Evolutionary conservation across 2,888 invertebrate genomes (phyloP), one percentile per base, ranked within the genome.

Genomic region (Graphium colonna): DNA sequence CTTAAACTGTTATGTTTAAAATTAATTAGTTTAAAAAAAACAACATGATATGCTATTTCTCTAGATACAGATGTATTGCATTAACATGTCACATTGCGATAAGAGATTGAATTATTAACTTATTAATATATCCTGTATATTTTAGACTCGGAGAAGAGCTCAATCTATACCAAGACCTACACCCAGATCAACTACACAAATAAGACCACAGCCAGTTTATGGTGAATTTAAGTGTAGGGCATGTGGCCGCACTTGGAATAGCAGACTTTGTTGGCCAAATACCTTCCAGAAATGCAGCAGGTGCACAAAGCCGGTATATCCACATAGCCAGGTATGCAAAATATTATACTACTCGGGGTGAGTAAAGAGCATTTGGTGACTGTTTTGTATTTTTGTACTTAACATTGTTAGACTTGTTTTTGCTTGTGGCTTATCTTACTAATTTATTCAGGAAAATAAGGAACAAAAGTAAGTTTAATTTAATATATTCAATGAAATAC

Each of bases 171-270:
- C 31, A 31, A 31, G 10, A 10, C 31, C 31, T 31, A 2, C 8
- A 1, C 31, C 15, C 28, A 28, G n/a, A 28, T 16, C 33, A 50
- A 8, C 4, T 15, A 3, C 21, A 9, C 9, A 18, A 4, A 40
- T 4, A 10, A 45, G 41, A 47, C 36, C 33, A 18, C 51, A 56
- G 16, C 57, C 64, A 17, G 47, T 58, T 7, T 75, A 61, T 45
- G 76, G 75, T 1, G 64, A 72, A 56, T 76, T 62, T 56, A 59
- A 51, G 3, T 75, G 76, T 52, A 5, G 42, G 1, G 41, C 46
- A 21, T 77, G 76, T 54, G 68, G 71, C 9, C 58, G 66, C 15
- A 52, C 31, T 21, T 77, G 76, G 76, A 49, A 9, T 1, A 77
- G 76, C 54, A 61, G 67, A 9, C 56, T 63, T 12, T 68, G 74